phyloP scores from a whole-genome alignment of 1,140 invertebrate genomes.

The Hestina assimilis region DNA sequence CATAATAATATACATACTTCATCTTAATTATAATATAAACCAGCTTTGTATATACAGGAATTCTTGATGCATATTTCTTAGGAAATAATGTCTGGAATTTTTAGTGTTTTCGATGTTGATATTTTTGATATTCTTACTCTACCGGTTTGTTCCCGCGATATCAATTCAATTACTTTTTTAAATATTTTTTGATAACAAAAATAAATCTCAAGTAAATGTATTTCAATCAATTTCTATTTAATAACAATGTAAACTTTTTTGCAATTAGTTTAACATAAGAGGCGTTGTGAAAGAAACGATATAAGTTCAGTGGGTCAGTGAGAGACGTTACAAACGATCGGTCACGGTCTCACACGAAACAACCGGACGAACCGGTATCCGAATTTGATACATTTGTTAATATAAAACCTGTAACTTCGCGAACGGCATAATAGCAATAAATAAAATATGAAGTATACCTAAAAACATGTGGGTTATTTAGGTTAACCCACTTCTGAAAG shows the following conservation, averaged over 20 bases:
- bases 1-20: constrained; percentile 9
- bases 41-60: background rate
- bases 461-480: too few species aligned
- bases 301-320: constrained; percentile 23
- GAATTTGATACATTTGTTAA: background rate
- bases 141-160: too few species aligned
- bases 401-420: background rate
- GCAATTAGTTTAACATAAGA: background rate
- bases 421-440: too few species aligned
- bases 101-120: too few species aligned
- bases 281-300: background rate
- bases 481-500: too few species aligned
- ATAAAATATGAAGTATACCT: too few species aligned
- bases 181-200: too few species aligned
- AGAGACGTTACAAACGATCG: constrained; percentile 8
- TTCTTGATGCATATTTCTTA: background rate
- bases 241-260: background rate
- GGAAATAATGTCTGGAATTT: background rate
- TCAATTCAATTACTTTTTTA: too few species aligned
- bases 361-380: background rate
- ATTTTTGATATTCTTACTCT: too few species aligned
- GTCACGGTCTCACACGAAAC: constrained; percentile 21
- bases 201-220: too few species aligned
- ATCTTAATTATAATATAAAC: constrained; percentile 16
- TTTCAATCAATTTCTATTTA: too few species aligned